Percentiles rank a stretch among this genome's conserved stretches.
Conservation (phyloP, 2,888 invertebrate genomes). For the Gortyna flavago region DNA sequence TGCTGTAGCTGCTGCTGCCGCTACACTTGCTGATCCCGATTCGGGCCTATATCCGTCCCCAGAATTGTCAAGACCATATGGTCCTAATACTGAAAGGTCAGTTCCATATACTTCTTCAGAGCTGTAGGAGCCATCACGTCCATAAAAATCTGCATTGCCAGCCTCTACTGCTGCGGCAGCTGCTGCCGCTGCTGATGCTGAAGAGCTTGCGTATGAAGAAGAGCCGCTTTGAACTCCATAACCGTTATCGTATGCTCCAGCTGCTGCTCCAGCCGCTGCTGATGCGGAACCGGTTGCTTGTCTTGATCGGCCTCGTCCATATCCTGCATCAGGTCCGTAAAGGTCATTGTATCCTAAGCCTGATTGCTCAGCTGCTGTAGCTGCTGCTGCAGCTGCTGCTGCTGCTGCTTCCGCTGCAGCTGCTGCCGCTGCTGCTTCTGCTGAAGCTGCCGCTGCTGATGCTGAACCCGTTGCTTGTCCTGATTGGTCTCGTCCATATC, state of each 20-base stretch:
- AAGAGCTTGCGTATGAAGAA: neutral
- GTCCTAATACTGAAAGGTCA: neutral
- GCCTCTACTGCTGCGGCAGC: neutral
- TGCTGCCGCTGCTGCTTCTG: no score
- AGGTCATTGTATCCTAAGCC: no score
- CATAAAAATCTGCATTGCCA: no score
- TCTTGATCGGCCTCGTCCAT: no score
- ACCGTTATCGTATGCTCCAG: neutral
- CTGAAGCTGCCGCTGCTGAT: neutral
- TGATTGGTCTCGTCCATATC: neutral
- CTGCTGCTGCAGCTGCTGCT: neutral
- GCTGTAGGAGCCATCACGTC: neutral
- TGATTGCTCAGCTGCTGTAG: neutral
- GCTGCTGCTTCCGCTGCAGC: neutral
- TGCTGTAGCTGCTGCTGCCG: neutral
- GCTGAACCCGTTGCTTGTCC: neutral
- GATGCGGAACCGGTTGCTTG: neutral
- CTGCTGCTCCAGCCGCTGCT: no score
- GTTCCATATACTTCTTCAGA: no score
- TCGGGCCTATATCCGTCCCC: neutral
- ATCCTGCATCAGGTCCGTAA: no score
- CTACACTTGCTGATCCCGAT: constrained; percentile 13
- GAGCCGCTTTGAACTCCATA: neutral
- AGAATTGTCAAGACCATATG: no score
- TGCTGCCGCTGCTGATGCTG: no score